Percentiles rank a stretch among this genome's conserved stretches.
Evolutionary conservation across 2,797 vertebrate species (phyloP).

Genomic region (Sylvilagus floridanus): DNA sequence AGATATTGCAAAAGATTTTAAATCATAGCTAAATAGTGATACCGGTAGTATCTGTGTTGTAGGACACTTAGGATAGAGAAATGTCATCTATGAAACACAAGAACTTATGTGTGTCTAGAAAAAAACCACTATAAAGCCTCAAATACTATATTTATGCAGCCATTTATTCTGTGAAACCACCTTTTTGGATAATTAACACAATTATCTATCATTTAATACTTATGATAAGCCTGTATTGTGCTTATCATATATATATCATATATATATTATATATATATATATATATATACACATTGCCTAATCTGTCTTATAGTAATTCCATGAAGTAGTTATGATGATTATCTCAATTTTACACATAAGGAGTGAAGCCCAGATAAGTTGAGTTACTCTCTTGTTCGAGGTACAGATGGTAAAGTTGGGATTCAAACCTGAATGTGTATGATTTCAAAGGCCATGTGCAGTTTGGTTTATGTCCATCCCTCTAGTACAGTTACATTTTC

Average conservation of each 20-base stretch:
- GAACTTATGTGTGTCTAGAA: conserved; percentile 18
- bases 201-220: not conserved
- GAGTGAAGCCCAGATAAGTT: not conserved
- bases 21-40: conserved; percentile 17
- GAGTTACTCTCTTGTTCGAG: not conserved
- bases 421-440: not conserved
- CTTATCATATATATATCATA: not conserved
- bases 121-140: not conserved
- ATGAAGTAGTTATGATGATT: not conserved
- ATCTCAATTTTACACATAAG: not conserved
- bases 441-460: not conserved
- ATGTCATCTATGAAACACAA: conserved; percentile 19
- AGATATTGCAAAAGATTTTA: conserved; percentile 2
- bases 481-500: not conserved
- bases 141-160: not conserved
- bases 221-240: not conserved
- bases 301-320: not conserved
- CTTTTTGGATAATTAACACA: not conserved
- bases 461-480: not conserved
- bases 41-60: conserved; percentile 45
- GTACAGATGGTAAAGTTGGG: not conserved
- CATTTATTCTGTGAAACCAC: conserved; percentile 22
- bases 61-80: conserved; percentile 39
- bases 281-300: not conserved
- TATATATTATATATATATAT: no score